These are phyloP conservation scores for Nymphalis polychloros DNA, from an alignment of 2,888 invertebrate species.

Conservation along the genomic window DNA sequence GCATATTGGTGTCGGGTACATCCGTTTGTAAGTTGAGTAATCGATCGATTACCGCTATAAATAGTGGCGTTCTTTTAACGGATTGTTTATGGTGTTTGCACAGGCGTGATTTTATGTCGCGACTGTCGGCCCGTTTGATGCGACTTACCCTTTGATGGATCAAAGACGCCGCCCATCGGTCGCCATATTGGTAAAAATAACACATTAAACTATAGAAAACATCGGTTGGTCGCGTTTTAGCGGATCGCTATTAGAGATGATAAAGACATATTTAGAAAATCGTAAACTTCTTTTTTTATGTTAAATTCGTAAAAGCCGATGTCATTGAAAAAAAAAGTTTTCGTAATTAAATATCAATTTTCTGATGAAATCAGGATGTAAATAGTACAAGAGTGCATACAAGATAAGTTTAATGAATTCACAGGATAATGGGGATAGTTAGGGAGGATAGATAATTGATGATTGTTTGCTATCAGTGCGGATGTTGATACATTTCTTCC, in stretches of 20 bases:
- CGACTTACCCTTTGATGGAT: slow-evolving; percentile 63
- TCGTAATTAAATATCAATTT: neutral
- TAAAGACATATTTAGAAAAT: slow-evolving; percentile 3
- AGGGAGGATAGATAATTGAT: slow-evolving; percentile 39
- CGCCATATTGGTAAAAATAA: slow-evolving; percentile 76
- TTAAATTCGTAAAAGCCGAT: neutral
- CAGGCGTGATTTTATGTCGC: slow-evolving; percentile 58
- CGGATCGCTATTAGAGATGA: slow-evolving; percentile 15
- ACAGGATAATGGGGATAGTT: slow-evolving; percentile 32
- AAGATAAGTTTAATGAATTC: slow-evolving; percentile 20
- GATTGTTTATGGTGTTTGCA: slow-evolving; percentile 53
- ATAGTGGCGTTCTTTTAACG: slow-evolving; percentile 42
- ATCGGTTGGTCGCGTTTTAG: slow-evolving; percentile 46
- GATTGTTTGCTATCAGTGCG: slow-evolving; percentile 45
- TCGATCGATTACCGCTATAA: slow-evolving; percentile 45
- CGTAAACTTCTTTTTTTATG: neutral
- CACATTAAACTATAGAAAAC: slow-evolving; percentile 66
- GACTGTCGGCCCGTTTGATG: slow-evolving; percentile 53
- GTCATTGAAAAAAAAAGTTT: neutral
- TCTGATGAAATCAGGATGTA: slow-evolving; percentile 10
- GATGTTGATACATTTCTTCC: slow-evolving; percentile 58
- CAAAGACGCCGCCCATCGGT: slow-evolving; percentile 68
- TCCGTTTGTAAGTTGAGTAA: slow-evolving; percentile 36
- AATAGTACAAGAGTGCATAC: neutral
- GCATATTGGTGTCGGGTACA: neutral